Conservation (phyloP, 2,113 vertebrate species). For the Cyanoramphus novaezelandiae region DNA sequence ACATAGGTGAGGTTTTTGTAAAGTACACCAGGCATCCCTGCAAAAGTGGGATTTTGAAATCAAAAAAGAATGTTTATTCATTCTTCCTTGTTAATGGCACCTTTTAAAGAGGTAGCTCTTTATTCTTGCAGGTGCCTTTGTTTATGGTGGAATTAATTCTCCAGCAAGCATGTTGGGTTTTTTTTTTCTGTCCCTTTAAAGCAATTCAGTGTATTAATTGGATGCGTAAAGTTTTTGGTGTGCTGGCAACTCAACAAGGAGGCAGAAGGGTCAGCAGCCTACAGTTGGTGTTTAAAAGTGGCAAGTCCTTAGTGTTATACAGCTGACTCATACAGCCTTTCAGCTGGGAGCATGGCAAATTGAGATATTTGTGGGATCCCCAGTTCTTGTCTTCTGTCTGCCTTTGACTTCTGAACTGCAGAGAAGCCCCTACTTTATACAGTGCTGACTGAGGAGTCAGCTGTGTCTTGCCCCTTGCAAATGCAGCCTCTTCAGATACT, state of each 20-base stretch:
- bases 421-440: not conserved
- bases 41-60: not conserved
- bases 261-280: not conserved
- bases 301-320: not conserved
- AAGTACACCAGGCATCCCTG: not conserved
- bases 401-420: not conserved
- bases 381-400: not conserved
- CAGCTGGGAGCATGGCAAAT: not conserved
- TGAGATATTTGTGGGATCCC: not conserved
- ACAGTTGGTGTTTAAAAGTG: not conserved
- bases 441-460: not conserved
- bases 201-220: not conserved
- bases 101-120: not conserved
- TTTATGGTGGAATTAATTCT: not conserved
- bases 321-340: not conserved
- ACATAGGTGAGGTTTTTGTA: conserved; percentile 84
- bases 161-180: not conserved
- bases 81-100: not conserved
- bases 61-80: not conserved
- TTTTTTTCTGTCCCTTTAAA: not conserved
- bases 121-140: not conserved
- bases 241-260: not conserved
- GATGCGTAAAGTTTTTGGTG: not conserved
- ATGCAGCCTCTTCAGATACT: not conserved
- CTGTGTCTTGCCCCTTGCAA: not conserved